Evolutionary conservation across 2,113 vertebrate species (phyloP), one percentile per base, ranked within the genome.

Genomic region (Sebastes fasciatus): DNA sequence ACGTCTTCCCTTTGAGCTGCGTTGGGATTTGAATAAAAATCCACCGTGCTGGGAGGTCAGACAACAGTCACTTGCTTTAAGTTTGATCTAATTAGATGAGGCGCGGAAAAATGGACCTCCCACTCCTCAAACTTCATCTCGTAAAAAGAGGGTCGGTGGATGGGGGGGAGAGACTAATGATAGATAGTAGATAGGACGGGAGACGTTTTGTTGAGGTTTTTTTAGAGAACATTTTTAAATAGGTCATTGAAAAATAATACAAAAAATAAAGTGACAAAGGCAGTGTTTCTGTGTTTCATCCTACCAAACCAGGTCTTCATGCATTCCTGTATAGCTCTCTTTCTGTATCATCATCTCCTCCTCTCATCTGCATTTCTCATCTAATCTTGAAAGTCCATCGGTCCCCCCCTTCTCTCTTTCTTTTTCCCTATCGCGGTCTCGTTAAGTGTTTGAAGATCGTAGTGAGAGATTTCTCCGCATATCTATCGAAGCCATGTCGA

Each of bases 401-500:
- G 57, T 68, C 82, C 74, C 61, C 71, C 49, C 55, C 0, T 61
- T 16, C 70, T 52, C 65, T 48, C 74, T 48, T 21, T 84, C 70
- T 68, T 49, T 70, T 45, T 73, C 73, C 51, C 67, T 73, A 48
- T 82, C 81, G 11, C 57, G n/a, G 21, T 52, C 40, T 63, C 43
- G 71, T 83, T 85, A 79, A 82, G 87, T 23, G 80, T 87, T 91
- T 91, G 76, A 85, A 91, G 90, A 91, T 88, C 40, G 79, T 23
- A 45, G 34, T 17, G 71, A 73, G 80, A 88, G 86, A 90, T 92
- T 84, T 88, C 76, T 81, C 55, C 69, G 73, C 17, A 17, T 83
- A 80, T 87, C 64, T 79, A 79, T 82, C 23, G 9, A 76, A 84
- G 70, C 84, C 55, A 78, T 68, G 76, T 89, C 74, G 69, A 93